Conservation (phyloP, 2,888 invertebrate genomes). For the Omphaloscelis lunosa region DNA sequence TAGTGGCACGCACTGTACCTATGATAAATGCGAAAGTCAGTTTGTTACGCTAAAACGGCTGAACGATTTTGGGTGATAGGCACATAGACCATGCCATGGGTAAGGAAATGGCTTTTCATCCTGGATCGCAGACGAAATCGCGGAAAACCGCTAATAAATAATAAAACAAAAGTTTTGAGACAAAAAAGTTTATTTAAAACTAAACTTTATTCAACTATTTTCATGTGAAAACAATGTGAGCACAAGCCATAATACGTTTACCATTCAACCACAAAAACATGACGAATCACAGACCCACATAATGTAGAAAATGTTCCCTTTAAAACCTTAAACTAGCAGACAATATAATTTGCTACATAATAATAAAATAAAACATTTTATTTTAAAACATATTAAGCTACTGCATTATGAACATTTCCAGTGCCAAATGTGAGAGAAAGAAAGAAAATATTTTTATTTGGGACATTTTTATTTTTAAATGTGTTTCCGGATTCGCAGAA, state of each 20-base stretch:
- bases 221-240: conserved; percentile 47
- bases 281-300: conserved; percentile 58
- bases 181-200: conserved; percentile 65
- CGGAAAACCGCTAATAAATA: conserved; percentile 8
- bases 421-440: conserved; percentile 54
- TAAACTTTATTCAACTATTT: conserved; percentile 57
- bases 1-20: too few relatives aligned
- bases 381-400: conserved; percentile 38
- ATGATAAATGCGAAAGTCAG: too few relatives aligned
- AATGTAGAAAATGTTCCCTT: conserved; percentile 54
- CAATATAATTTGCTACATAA: conserved; percentile 42
- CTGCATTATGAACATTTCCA: conserved; percentile 41
- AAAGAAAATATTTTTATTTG: too few relatives aligned
- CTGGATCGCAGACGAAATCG: too few relatives aligned
- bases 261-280: conserved; percentile 61
- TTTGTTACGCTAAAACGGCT: too few relatives aligned
- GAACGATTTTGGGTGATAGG: too few relatives aligned
- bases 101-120: neutral
- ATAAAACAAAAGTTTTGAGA: conserved; percentile 58
- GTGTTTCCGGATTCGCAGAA: neutral
- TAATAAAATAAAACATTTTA: conserved; percentile 52
- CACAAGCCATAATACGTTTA: conserved; percentile 58
- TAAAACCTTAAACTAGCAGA: conserved; percentile 62
- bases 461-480: too few relatives aligned
- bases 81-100: neutral